Evolutionary conservation across 2,797 vertebrate species (phyloP).

Genomic region (Heterohyrax brucei): DNA sequence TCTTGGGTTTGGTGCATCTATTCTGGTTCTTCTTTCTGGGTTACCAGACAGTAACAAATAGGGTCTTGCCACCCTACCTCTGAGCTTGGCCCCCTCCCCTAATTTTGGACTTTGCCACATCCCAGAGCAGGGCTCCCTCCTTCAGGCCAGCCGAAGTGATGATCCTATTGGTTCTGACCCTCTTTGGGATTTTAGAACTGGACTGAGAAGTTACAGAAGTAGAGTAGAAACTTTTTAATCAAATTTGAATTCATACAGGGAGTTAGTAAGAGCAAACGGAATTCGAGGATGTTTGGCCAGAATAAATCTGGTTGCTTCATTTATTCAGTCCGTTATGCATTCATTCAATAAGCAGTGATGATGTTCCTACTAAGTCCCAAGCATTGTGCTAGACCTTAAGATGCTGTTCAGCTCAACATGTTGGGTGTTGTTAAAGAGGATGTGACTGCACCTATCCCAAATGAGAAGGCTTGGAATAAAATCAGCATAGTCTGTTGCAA

Average conservation of each 20-base stretch:
- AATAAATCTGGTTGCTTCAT: background rate
- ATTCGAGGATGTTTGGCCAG: background rate
- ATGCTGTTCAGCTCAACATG: background rate
- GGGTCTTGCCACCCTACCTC: background rate
- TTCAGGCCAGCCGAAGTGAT: background rate
- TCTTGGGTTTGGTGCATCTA: background rate
- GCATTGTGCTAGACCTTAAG: background rate
- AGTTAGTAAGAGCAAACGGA: background rate
- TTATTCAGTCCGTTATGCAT: background rate
- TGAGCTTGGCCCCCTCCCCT: background rate
- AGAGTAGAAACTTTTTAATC: slow-evolving; percentile 22
- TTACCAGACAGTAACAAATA: background rate
- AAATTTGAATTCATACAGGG: slow-evolving; percentile 28
- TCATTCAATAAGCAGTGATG: slow-evolving; percentile 54
- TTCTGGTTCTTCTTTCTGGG: slow-evolving; percentile 4
- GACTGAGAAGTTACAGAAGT: background rate
- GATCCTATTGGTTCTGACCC: background rate
- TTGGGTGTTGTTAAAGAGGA: background rate
- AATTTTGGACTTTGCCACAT: background rate
- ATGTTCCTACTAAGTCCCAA: background rate
- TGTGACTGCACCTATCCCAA: background rate
- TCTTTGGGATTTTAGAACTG: background rate
- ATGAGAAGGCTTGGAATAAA: slow-evolving; percentile 41
- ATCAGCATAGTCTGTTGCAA: background rate
- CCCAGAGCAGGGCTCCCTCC: background rate